phyloP scores from a whole-genome alignment of 2,888 invertebrate species.

The Dryococelus australis region DNA sequence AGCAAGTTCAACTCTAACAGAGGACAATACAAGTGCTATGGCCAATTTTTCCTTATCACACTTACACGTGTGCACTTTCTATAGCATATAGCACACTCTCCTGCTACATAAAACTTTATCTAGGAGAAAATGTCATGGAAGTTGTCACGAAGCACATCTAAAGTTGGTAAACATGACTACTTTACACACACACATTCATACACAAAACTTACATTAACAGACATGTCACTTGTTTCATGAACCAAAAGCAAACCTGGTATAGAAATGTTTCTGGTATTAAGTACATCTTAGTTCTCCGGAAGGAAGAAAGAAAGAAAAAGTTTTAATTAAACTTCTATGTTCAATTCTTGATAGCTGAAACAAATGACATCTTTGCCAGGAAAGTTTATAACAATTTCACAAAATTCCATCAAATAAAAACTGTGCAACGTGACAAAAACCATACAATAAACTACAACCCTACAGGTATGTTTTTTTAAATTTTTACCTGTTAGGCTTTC shows the following conservation, averaged over 20 bases:
- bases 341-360: neutral
- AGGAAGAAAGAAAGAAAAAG: neutral
- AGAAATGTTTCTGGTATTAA: neutral
- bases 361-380: neutral
- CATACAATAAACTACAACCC: neutral
- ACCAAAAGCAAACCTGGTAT: neutral
- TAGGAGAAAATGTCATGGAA: neutral
- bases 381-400: neutral
- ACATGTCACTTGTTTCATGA: neutral
- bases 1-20: neutral
- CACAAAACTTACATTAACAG: neutral
- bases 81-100: neutral
- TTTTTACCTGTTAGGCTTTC: neutral
- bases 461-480: neutral
- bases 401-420: neutral
- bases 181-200: neutral
- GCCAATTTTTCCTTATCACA: neutral
- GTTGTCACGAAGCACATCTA: slow-evolving; percentile 31
- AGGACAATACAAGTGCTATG: neutral
- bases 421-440: slow-evolving; percentile 29
- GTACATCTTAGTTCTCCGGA: neutral
- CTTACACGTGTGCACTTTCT: neutral
- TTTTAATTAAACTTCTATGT: neutral
- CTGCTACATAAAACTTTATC: neutral
- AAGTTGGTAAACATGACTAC: slow-evolving; percentile 28